These are phyloP conservation scores for Rotaria magnacalcarata DNA, from an alignment of 2,888 invertebrate species.

Conservation along the genomic window DNA sequence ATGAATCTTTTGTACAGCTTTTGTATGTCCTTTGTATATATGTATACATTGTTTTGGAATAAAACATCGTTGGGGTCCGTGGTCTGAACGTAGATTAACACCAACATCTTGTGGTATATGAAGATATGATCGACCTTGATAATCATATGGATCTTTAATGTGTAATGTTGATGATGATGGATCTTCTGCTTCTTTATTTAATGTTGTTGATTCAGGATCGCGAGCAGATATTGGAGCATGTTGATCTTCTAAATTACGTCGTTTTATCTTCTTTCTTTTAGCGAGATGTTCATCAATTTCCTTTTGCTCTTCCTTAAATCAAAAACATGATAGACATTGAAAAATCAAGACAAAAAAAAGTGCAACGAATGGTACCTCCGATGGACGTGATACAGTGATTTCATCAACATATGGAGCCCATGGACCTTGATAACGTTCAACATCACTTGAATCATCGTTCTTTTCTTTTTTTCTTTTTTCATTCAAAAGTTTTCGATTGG, in stretches of 20 bases:
- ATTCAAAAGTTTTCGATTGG: constrained; percentile 63
- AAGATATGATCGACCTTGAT: constrained; percentile 90
- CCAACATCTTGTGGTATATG: constrained; percentile 87
- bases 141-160: constrained; percentile 86
- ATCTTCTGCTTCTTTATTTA: not conserved
- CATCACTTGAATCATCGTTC: constrained; percentile 82
- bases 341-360: too few relatives aligned
- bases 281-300: constrained; percentile 87
- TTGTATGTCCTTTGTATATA: constrained; percentile 93
- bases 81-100: constrained; percentile 76
- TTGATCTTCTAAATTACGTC: constrained; percentile 58
- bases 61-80: constrained; percentile 89
- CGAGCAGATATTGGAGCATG: constrained; percentile 33
- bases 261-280: constrained; percentile 71
- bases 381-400: constrained; percentile 77
- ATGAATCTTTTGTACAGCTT: constrained; percentile 85
- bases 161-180: constrained; percentile 49
- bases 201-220: not conserved
- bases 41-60: constrained; percentile 89
- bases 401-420: constrained; percentile 94
- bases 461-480: constrained; percentile 69
- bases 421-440: constrained; percentile 90
- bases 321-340: constrained; percentile 58
- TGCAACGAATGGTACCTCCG: constrained; percentile 64
- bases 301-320: constrained; percentile 70